phyloP scores from a whole-genome alignment of 2,888 invertebrate species.

The Drosophila kokeensis region DNA sequence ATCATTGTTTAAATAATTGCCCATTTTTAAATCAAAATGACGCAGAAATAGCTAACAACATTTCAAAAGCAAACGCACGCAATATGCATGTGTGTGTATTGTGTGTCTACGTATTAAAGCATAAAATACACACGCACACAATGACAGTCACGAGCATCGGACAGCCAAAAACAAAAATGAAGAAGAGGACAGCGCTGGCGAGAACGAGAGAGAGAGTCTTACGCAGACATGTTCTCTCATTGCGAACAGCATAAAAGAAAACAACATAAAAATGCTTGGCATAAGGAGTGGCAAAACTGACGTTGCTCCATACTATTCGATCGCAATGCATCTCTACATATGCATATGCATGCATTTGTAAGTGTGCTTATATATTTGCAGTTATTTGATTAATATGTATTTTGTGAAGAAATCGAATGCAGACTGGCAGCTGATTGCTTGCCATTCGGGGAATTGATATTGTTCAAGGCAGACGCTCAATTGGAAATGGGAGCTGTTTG shows the following conservation, averaged over 20 bases:
- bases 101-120: background rate
- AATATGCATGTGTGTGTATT: slow-evolving; percentile 9
- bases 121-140: slow-evolving; percentile 22
- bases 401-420: slow-evolving; percentile 49
- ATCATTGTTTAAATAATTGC: slow-evolving; percentile 71
- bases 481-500: slow-evolving; percentile 28
- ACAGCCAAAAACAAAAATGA: slow-evolving; percentile 8
- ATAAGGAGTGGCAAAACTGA: slow-evolving; percentile 55
- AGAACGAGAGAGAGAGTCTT: slow-evolving; percentile 43
- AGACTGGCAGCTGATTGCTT: slow-evolving; percentile 12
- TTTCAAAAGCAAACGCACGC: slow-evolving; percentile 40
- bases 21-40: slow-evolving; percentile 69
- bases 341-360: background rate
- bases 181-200: slow-evolving; percentile 15
- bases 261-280: slow-evolving; percentile 34
- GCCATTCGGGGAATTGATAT: slow-evolving; percentile 44
- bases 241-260: slow-evolving; percentile 28
- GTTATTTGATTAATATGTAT: slow-evolving; percentile 20
- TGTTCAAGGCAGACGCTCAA: slow-evolving; percentile 36
- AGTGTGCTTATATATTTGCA: slow-evolving; percentile 11
- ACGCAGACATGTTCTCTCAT: slow-evolving; percentile 49
- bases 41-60: slow-evolving; percentile 59
- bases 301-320: slow-evolving; percentile 35
- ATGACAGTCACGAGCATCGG: slow-evolving; percentile 18
- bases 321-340: slow-evolving; percentile 37